Conservation (phyloP, 2,113 vertebrate genomes). For the Garra rufa region DNA sequence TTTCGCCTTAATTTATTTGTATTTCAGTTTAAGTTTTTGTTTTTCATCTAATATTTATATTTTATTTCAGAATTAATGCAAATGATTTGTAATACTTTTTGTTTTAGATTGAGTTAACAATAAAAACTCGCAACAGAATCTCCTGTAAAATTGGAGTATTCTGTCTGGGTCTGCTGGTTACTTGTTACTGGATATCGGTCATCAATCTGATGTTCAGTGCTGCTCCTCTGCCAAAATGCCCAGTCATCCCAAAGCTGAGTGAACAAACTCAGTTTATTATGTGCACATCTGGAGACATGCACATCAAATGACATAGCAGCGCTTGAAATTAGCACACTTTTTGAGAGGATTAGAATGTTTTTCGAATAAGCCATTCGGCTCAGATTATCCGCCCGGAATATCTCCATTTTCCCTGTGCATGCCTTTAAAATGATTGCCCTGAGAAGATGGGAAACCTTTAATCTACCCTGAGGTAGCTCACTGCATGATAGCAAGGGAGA, state of each 20-base stretch:
- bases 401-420: slow-evolving; percentile 33
- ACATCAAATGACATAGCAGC: neutral
- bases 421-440: slow-evolving; percentile 56
- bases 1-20: no score
- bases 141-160: neutral
- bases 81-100: no score
- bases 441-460: slow-evolving; percentile 48
- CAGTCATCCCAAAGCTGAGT: neutral
- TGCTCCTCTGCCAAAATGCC: neutral
- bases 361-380: slow-evolving; percentile 45
- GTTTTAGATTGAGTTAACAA: neutral
- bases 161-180: neutral
- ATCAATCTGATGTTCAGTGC: neutral
- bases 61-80: no score
- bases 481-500: slow-evolving; percentile 19
- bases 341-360: slow-evolving; percentile 50
- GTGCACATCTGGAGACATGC: neutral
- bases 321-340: slow-evolving; percentile 48
- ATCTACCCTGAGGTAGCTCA: slow-evolving; percentile 25
- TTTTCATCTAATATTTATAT: no score
- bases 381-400: slow-evolving; percentile 51
- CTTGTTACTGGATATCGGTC: neutral
- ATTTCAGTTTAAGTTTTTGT: no score
- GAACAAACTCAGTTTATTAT: neutral
- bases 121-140: neutral